Evolutionary conservation across 2,888 invertebrate species (phyloP).

Genomic region (Arge pagana): DNA sequence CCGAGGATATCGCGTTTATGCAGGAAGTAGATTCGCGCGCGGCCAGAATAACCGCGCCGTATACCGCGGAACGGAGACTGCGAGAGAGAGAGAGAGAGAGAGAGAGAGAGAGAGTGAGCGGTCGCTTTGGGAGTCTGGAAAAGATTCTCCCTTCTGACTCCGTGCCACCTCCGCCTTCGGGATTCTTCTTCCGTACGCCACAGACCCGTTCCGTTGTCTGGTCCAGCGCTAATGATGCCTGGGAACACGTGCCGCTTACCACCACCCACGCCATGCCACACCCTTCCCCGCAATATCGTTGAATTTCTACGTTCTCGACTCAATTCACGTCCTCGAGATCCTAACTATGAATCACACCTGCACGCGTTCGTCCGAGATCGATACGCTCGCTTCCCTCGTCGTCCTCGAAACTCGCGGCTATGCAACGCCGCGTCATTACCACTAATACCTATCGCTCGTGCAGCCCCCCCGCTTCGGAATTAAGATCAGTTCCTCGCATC

Average conservation of each 20-base stretch:
- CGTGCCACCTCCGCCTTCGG: too few relatives aligned
- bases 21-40: conserved; percentile 15
- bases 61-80: conserved; percentile 11
- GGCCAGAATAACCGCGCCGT: conserved; percentile 6
- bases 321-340: too few relatives aligned
- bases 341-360: too few relatives aligned
- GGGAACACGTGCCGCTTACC: conserved; percentile 45
- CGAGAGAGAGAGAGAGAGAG: too few relatives aligned
- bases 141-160: too few relatives aligned
- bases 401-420: conserved; percentile 34
- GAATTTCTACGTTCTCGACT: too few relatives aligned
- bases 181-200: too few relatives aligned
- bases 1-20: conserved; percentile 18
- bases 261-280: conserved; percentile 23
- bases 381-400: too few relatives aligned
- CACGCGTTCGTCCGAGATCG: too few relatives aligned
- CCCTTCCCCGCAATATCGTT: too few relatives aligned
- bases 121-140: too few relatives aligned
- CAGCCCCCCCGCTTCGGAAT: conserved; percentile 29
- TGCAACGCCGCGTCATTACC: conserved; percentile 8
- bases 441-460: background rate
- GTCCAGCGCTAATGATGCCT: conserved; percentile 43
- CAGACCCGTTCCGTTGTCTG: conserved; percentile 22
- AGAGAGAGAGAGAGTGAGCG: too few relatives aligned
- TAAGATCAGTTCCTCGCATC: conserved; percentile 11